These are phyloP conservation scores for Puma concolor DNA, from an alignment of 2,113 vertebrate species.

Conservation along the genomic window DNA sequence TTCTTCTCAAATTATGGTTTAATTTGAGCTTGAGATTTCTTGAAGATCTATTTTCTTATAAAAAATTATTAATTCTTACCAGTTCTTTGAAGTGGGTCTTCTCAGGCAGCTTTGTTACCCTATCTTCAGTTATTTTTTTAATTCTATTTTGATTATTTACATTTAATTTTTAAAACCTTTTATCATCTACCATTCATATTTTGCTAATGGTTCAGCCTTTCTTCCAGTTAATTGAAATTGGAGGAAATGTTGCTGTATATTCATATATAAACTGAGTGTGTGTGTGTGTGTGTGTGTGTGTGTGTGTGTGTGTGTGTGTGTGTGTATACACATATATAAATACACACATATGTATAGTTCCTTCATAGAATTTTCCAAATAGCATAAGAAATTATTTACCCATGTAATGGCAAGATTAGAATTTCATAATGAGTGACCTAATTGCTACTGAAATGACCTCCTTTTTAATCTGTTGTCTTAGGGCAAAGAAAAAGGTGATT, in stretches of 20 bases:
- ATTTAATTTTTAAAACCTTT: background rate
- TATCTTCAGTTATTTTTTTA: background rate
- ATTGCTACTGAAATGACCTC: conserved; percentile 1
- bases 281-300: too few relatives aligned
- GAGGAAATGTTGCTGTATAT: background rate
- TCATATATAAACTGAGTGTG: background rate
- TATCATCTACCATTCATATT: background rate
- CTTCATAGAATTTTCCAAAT: background rate
- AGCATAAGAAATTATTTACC: background rate
- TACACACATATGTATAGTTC: background rate
- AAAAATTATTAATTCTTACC: background rate
- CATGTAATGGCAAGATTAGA: background rate
- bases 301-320: too few relatives aligned
- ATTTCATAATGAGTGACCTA: background rate
- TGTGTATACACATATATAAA: too few relatives aligned
- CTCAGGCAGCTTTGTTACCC: background rate
- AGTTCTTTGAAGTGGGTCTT: background rate
- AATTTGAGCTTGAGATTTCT: conserved; percentile 39
- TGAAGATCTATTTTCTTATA: background rate
- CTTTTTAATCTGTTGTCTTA: conserved; percentile 75
- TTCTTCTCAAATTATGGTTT: background rate
- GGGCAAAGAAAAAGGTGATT: conserved; percentile 96
- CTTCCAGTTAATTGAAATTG: background rate
- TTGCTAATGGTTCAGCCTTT: conserved; percentile 44
- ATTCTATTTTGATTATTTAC: background rate